Base-by-base conservation (phyloP, 1,140 invertebrate genomes). In the Hetaerina americana region DNA sequence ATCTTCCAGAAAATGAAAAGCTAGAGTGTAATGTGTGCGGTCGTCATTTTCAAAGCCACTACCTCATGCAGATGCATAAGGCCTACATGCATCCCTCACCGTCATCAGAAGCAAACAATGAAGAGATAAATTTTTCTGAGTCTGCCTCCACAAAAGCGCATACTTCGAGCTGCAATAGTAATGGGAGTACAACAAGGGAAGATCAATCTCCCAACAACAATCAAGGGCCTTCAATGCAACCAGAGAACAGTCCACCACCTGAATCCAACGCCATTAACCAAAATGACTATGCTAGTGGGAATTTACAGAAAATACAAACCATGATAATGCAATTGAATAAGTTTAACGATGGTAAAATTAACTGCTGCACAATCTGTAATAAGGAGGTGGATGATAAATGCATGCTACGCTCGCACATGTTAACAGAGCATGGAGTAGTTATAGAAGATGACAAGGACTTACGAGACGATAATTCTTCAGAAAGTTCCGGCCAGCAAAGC, bases 251-350 rank as follows among this genome's bases (percentile, higher is more conserved):
- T 8, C 40, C 69, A 1, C 78, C 77, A 15, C 76, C 76, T 5
- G 80, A 80, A 15, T 67, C 28, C 15, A 77, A 80, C 0, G 3
- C 71, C 25, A 78, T 73, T 72, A 80, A 75, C n/a, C 79, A 76
- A 28, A 78, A 82, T 0, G 88, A 89, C 29, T 84, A 85, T 0
- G 88, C 89, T 10, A 89, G 87, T 31, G 90, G 93, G 77, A 92
- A 94, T 76, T 81, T 96, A 5, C 89, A 93, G 75, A 94, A 95
- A 78, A 81, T 96, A 24, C 93, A 96, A 79, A 91, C 91, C 0
- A 96, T 96, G 94, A 92, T 96, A 74, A 85, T 92, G 68, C 93
- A 96, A 80, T 79, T 96, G 68, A 95, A 95, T 77, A 89, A 89
- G 71, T 80, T 91, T 28, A 88, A 91, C 73, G 85, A 82, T 0